Conservation (phyloP, 2,797 vertebrate genomes). For the Huso huso region DNA sequence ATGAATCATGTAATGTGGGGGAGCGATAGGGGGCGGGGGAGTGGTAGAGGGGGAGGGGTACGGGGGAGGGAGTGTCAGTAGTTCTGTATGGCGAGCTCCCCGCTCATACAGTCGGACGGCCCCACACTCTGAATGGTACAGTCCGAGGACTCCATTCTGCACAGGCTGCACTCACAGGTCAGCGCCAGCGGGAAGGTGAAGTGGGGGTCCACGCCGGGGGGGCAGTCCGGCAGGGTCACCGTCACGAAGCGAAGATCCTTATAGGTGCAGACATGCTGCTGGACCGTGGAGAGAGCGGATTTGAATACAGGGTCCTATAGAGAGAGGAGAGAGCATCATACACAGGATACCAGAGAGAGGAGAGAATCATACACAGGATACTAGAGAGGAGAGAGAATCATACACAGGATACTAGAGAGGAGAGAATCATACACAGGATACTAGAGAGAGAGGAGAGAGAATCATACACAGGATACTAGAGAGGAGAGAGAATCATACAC, state of each 20-base stretch:
- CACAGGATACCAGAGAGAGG: slow-evolving; percentile 27
- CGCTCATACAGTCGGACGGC: slow-evolving; percentile 59
- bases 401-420: no score
- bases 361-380: accelerated
- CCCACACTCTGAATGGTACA: slow-evolving; percentile 66
- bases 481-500: no score
- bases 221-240: slow-evolving; percentile 61
- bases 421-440: no score
- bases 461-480: no score
- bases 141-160: slow-evolving; percentile 68
- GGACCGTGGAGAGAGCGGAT: slow-evolving; percentile 37
- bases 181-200: slow-evolving; percentile 72
- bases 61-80: no score
- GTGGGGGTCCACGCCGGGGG: slow-evolving; percentile 54
- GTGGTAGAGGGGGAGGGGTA: no score
- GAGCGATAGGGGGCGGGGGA: no score
- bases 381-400: no score
- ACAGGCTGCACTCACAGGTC: slow-evolving; percentile 69
- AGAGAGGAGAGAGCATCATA: no score
- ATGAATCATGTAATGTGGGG: no score
- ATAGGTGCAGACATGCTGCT: slow-evolving; percentile 77
- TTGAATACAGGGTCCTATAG: slow-evolving; percentile 35
- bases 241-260: slow-evolving; percentile 57
- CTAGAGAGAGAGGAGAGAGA: no score
- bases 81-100: no score